Evolutionary conservation across 2,888 invertebrate species (phyloP), one percentile per base, ranked within the genome.

Genomic region (Anthrax anthrax): DNA sequence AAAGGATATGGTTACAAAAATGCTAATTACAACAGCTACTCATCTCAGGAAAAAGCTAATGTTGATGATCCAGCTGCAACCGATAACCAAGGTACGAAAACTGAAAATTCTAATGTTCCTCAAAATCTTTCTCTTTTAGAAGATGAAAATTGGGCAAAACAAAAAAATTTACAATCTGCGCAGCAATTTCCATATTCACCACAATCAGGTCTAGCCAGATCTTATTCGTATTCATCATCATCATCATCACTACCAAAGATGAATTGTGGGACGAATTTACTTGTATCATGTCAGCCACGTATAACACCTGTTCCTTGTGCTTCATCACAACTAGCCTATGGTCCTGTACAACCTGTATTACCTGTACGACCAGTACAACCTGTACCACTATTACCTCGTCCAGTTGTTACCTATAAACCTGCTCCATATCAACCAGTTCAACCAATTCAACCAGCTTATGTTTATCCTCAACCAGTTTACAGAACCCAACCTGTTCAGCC

Each of bases 221-320:
- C n/a, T n/a, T n/a, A n/a, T n/a, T n/a, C n/a, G n/a, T n/a, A n/a
- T 12, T 10, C 36, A 18, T 34, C 40, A 17, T 47, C 43, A 23
- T 32, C 17, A 39, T 44, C 46, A 9, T 18, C 47, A 18, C 19
- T 39, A n/a, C 44, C 47, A 39, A 32, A 40, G 18, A 32, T 49
- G 4, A 44, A 39, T n/a, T 49, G 49, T 23, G 44, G 34, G n/a
- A 49, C 37, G n/a, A 49, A 49, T 18, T 18, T 49, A 6, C 44
- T 49, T 16, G 39, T 49, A 36, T 44, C 47, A 29, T 49, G 49
- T 29, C 39, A 39, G 6, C 49, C 49, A 37, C 32, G 17, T 23
- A 47, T 49, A 6, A 47, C 47, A 17, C 47, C 49, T 37, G 49
- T 49, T 27, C 47, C 47, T 29, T 49, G 49, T 29, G 34, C 38